Conservation (phyloP, 35 echinoderm and acorn worm species). For the Heliocidaris tuberculata region DNA sequence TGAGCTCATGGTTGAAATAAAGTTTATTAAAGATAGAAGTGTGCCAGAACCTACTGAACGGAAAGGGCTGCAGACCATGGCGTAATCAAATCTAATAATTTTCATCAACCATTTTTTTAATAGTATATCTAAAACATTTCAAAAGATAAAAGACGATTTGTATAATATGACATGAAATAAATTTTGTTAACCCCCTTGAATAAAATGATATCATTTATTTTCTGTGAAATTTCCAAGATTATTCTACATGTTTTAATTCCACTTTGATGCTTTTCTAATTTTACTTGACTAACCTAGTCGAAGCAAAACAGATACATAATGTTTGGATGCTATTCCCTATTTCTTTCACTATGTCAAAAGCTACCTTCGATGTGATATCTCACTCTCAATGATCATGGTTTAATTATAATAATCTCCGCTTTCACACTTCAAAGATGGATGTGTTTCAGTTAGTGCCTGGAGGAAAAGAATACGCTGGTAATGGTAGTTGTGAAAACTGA, state of each 20-base stretch:
- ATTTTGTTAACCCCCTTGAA: no score
- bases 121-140: no score
- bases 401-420: no score
- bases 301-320: no score
- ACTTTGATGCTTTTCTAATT: background rate
- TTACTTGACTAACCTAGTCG: no score
- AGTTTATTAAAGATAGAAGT: background rate
- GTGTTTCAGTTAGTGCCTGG: background rate
- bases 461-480: background rate
- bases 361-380: background rate
- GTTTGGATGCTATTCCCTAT: background rate
- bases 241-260: background rate
- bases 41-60: background rate
- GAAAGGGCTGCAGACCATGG: no score
- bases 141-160: no score
- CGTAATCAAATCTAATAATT: no score
- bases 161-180: no score
- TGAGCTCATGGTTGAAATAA: background rate
- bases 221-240: background rate
- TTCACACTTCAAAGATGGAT: background rate
- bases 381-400: background rate
- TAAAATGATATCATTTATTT: background rate
- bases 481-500: background rate
- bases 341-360: background rate
- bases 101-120: no score